Percentiles rank a stretch among this genome's conserved stretches.
Conservation (phyloP, 2,888 invertebrate species). For the Protonemura montana region DNA sequence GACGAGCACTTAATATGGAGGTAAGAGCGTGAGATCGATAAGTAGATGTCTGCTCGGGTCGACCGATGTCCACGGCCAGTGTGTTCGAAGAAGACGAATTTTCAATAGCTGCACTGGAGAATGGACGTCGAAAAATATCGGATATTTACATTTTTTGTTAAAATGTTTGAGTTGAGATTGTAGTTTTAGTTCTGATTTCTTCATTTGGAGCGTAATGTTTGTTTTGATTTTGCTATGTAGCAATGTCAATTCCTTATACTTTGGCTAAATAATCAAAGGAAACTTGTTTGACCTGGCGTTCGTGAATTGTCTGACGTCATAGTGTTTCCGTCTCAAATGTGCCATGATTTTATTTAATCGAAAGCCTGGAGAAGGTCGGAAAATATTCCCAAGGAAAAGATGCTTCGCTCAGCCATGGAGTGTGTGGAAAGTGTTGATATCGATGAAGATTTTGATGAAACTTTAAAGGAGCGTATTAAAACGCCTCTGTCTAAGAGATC, state of each 20-base stretch:
- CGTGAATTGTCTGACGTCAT: too few relatives aligned
- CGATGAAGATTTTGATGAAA: too few relatives aligned
- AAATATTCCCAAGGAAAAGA: too few relatives aligned
- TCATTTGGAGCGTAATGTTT: background rate
- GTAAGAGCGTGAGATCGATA: background rate
- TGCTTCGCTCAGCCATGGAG: too few relatives aligned
- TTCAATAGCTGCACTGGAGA: background rate
- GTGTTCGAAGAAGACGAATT: background rate
- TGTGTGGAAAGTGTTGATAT: too few relatives aligned
- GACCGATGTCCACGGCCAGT: background rate
- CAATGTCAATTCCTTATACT: background rate
- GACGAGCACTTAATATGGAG: background rate
- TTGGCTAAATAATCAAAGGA: background rate
- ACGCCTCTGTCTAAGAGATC: too few relatives aligned
- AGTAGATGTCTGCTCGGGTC: background rate
- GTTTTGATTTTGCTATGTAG: background rate
- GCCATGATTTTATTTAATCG: too few relatives aligned
- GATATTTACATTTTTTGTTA: too few relatives aligned
- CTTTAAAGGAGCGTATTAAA: too few relatives aligned
- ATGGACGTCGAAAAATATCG: too few relatives aligned
- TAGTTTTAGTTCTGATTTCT: background rate
- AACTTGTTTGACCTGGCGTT: background rate
- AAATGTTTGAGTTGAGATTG: background rate
- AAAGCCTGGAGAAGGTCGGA: too few relatives aligned
- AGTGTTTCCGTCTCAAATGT: too few relatives aligned